Evolutionary conservation across 2,888 invertebrate genomes (phyloP), one percentile per base, ranked within the genome.

Genomic region (Acanthopleura granulata): DNA sequence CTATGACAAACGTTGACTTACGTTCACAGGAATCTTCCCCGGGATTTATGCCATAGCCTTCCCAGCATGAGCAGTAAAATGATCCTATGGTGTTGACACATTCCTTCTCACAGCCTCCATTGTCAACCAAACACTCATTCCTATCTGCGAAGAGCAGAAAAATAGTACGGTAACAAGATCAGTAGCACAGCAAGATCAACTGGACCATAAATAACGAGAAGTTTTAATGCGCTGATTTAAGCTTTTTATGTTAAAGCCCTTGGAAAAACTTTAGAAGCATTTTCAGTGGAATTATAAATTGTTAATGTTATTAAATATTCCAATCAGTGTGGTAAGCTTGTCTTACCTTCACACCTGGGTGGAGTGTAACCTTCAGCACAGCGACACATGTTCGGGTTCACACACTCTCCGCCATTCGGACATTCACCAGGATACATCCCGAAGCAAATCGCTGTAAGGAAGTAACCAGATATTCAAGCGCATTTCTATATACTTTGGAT

Each of bases 361-460:
- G 66, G 25, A 6, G 6, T 27, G 22, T 22, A 27, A 22, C 66
- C 66, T 16, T 27, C 29, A 16, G 66, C 12, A 66, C 66, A 66
- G 15, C 25, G 22, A 14, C 66, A 66, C 29, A 66, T 15, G 66
- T 66, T 27, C 18, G 66, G 66, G 16, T 66, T 66, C 15, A 66
- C 25, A 27, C 66, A 66, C 25, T 16, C 29, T 25, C 66, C 66
- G 6, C 29, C 66, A 25, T 66, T 66, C 1, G 22, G 27, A 66
- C 66, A 66, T 66, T 27, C 66, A 27, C 66, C 66, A 66, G 66
- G 66, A 27, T 22, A 22, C 29, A 27, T 18, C 16, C 66, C 29
- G 25, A 66, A 66, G 25, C 66, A 66, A 16, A 66, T 66, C 1
- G 66, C 66, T 66, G 6, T 22, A 16, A 66, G 25, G n/a, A 40